These are phyloP conservation scores for Sepioteuthis lessoniana DNA, from an alignment of 2,888 invertebrate genomes.

Conservation along the genomic window DNA sequence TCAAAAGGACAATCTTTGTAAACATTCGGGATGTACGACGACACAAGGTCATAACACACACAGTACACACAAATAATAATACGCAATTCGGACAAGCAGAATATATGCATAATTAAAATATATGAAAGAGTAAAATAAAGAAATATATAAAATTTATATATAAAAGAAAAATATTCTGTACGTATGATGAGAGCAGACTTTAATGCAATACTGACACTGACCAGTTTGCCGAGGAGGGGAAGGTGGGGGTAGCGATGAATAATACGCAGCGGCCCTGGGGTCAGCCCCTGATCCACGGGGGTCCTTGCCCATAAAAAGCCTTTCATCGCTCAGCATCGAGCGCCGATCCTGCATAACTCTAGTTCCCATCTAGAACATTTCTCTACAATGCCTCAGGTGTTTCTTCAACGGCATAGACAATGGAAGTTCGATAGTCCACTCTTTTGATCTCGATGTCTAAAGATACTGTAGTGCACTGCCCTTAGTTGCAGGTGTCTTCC, in stretches of 20 bases:
- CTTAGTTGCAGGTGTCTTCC: slow-evolving; percentile 11
- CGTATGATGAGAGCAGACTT: background rate
- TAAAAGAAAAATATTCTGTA: background rate
- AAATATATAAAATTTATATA: background rate
- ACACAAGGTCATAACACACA: background rate
- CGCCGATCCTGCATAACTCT: slow-evolving; percentile 10
- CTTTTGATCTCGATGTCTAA: no score
- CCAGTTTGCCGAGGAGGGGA: slow-evolving; percentile 40
- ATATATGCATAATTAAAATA: background rate
- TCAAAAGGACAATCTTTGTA: no score
- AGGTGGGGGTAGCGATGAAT: background rate
- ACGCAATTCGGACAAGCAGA: background rate
- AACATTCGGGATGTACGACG: no score
- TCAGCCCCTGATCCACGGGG: slow-evolving; percentile 34
- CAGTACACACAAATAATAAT: background rate
- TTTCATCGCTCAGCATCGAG: background rate
- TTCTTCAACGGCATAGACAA: background rate
- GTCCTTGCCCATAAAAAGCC: background rate
- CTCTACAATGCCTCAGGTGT: slow-evolving; percentile 5
- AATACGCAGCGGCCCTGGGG: background rate
- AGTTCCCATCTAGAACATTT: slow-evolving; percentile 12
- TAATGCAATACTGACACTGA: slow-evolving; percentile 34
- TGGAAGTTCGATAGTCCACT: no score
- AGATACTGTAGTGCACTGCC: background rate
- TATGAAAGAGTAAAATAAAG: background rate